phyloP scores from a whole-genome alignment of 1,140 invertebrate species.

The Bombus sylvicola region DNA sequence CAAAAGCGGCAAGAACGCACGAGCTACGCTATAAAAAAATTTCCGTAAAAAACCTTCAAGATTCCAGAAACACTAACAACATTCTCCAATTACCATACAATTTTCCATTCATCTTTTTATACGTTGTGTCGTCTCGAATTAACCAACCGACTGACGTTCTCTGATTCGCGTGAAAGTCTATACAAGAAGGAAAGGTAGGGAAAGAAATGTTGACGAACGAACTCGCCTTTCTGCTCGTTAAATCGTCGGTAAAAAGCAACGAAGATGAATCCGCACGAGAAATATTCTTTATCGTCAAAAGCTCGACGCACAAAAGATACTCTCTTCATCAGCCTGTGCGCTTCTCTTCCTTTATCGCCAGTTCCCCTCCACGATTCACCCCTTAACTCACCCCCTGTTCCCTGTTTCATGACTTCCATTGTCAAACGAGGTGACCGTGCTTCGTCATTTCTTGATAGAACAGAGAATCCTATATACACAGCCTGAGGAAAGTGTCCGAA shows the following conservation, averaged over 20 bases:
- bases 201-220: neutral
- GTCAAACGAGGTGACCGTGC: neutral
- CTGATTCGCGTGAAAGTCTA: neutral
- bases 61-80: neutral
- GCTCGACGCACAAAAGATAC: constrained; percentile 30
- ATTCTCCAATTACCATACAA: neutral
- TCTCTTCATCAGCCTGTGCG: neutral
- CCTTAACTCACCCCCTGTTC: neutral
- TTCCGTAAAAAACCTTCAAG: neutral
- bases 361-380: neutral
- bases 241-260: constrained; percentile 18
- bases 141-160: too few species aligned
- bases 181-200: neutral
- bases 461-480: neutral
- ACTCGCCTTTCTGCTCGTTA: constrained; percentile 29
- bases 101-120: neutral
- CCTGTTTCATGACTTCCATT: neutral
- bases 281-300: constrained; percentile 39
- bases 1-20: neutral
- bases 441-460: neutral
- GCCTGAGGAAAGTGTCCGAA: neutral
- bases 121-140: neutral
- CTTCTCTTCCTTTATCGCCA: neutral
- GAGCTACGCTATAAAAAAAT: neutral
- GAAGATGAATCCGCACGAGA: constrained; percentile 26